phyloP scores from a whole-genome alignment of 1,140 invertebrate species.

The Meteorus sp. region DNA sequence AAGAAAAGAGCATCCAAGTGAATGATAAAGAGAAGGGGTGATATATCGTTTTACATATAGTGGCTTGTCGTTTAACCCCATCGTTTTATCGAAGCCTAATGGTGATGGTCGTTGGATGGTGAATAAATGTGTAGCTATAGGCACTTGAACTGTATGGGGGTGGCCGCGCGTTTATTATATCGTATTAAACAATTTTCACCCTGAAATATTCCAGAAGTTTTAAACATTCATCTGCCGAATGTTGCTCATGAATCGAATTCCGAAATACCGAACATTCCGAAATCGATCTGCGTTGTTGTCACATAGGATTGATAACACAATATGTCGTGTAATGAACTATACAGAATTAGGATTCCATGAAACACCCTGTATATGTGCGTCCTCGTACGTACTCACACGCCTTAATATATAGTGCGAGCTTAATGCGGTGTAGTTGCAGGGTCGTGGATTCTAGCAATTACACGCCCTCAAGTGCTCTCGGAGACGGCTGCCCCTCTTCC shows the following conservation, averaged over 20 bases:
- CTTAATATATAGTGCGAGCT: constrained; percentile 40
- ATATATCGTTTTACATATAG: constrained; percentile 54
- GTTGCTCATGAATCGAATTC: too few relatives aligned
- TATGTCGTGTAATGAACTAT: not conserved
- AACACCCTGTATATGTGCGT: constrained; percentile 43
- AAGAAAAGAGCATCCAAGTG: constrained; percentile 48
- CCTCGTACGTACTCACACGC: constrained; percentile 23
- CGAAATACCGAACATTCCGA: too few relatives aligned
- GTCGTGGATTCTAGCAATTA: constrained; percentile 60
- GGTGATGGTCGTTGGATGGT: not conserved
- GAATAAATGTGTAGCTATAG: not conserved
- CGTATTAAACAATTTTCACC: too few relatives aligned
- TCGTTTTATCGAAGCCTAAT: constrained; percentile 6
- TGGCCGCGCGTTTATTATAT: too few relatives aligned
- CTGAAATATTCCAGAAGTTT: too few relatives aligned
- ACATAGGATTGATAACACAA: too few relatives aligned
- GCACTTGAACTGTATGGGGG: too few relatives aligned
- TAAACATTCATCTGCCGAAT: too few relatives aligned
- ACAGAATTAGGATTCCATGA: constrained; percentile 26
- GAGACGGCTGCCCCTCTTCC: constrained; percentile 51
- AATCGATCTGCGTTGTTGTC: too few relatives aligned
- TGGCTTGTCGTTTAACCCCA: constrained; percentile 57
- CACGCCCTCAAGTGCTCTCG: constrained; percentile 54
- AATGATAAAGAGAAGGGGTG: constrained; percentile 39
- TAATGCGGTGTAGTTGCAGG: constrained; percentile 53